These are phyloP conservation scores for Pteria penguin DNA, from an alignment of 2,888 invertebrate genomes.

Conservation along the genomic window DNA sequence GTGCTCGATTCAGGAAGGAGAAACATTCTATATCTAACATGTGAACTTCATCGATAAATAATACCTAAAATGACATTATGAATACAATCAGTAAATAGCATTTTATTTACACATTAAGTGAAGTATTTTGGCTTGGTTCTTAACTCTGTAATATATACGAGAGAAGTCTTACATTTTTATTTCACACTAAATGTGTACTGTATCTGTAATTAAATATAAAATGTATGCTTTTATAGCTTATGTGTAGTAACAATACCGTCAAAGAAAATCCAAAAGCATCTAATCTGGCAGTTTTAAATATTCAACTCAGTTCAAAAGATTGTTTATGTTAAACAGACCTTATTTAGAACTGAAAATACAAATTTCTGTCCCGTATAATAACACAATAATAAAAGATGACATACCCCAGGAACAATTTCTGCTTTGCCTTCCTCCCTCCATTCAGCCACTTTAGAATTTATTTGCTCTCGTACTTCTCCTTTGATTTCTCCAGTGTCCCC, in stretches of 20 bases:
- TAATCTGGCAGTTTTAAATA: too few relatives aligned
- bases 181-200: neutral
- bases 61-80: conserved; percentile 81
- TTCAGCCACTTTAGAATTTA: conserved; percentile 97
- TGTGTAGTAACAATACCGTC: too few relatives aligned
- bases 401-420: conserved; percentile 96
- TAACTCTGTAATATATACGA: neutral
- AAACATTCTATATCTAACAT: conserved; percentile 99
- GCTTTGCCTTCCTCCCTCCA: conserved; percentile 99
- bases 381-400: too few relatives aligned
- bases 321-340: too few relatives aligned
- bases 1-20: conserved; percentile 96
- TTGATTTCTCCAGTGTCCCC: conserved; percentile 99
- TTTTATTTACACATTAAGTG: too few relatives aligned
- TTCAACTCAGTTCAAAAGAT: too few relatives aligned
- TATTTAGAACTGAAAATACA: too few relatives aligned
- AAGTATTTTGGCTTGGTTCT: too few relatives aligned
- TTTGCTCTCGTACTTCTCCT: conserved; percentile 97
- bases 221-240: neutral
- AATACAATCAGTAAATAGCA: neutral
- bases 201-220: neutral
- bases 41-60: conserved; percentile 98
- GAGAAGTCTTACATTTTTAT: neutral
- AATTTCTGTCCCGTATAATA: too few relatives aligned
- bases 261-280: too few relatives aligned